Evolutionary conservation across 2,113 vertebrate species (phyloP).

Genomic region (Origma solitaria): DNA sequence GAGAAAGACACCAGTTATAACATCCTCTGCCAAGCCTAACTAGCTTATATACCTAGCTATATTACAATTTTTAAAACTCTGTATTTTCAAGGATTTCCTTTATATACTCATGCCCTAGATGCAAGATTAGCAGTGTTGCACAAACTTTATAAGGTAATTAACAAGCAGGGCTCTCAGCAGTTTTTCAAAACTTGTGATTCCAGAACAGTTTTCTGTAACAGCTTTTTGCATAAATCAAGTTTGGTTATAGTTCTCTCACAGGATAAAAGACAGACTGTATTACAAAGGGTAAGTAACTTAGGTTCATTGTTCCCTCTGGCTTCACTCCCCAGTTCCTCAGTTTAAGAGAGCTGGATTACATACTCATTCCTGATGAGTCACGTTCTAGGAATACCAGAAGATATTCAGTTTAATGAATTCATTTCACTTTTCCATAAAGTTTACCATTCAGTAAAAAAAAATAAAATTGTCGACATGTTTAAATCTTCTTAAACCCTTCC

Average conservation of each 20-base stretch:
- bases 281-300: neutral
- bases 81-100: neutral
- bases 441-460: neutral
- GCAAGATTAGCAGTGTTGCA: neutral
- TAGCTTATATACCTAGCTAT: neutral
- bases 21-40: neutral
- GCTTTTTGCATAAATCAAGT: neutral
- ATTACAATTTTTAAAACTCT: neutral
- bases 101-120: neutral
- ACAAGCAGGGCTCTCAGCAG: neutral
- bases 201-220: neutral
- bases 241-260: neutral
- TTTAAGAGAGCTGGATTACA: neutral
- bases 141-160: neutral
- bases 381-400: constrained; percentile 37
- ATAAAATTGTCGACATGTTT: neutral
- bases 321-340: neutral
- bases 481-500: neutral
- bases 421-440: neutral
- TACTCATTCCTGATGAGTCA: neutral
- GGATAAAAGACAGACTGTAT: neutral
- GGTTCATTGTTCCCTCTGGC: neutral
- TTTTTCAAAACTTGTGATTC: neutral
- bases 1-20: neutral
- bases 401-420: neutral